Evolutionary conservation across 2,888 invertebrate species (phyloP), one percentile per base, ranked within the genome.

Genomic region (Ornithoptera alexandrae): DNA sequence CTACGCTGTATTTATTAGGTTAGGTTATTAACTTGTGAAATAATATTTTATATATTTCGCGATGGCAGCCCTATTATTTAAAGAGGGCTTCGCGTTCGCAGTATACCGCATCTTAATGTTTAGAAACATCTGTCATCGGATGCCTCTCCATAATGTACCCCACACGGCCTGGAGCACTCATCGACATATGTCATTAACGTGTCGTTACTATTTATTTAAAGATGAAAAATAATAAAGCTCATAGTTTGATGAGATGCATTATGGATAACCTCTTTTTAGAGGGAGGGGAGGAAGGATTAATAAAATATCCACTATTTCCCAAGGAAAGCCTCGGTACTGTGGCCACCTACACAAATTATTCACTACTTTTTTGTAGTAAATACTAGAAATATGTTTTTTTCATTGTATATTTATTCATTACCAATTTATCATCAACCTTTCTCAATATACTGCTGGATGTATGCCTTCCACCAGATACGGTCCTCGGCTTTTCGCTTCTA

Each of bases 141-240:
- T 63, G 68, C 71, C 67, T 72, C 71, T 68, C 71, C 71, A 71
- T 72, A 73, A 71, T 72, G 72, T 72, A 74, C 76, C 76, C 76
- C 75, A 72, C 77, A 73, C 69, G 69, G 66, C 68, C 67, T 74
- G 70, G 62, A 71, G 71, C 72, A 73, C 72, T 75, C 76, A 76
- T 74, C 75, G 75, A 74, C 74, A 75, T 73, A 75, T 76, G 74
- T 75, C 73, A 76, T 75, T 77, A 76, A 68, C 71, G 71, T 69
- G 66, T 71, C 73, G 68, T 72, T 66, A 75, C 68, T 71, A 74
- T 72, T 74, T 73, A 75, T 74, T 74, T 73, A 73, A 74, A 74
- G 73, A 72, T 50, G 69, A 65, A 66, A 64, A 50, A 50, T 53
- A 59, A 42, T 61, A 46, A 68, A 57, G 7, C 39, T 50, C 18